A percentile compares a stretch with the other conserved stretches of the same genome.
phyloP scores from a whole-genome alignment of 2,113 vertebrate species.

The Lepus timidus region DNA sequence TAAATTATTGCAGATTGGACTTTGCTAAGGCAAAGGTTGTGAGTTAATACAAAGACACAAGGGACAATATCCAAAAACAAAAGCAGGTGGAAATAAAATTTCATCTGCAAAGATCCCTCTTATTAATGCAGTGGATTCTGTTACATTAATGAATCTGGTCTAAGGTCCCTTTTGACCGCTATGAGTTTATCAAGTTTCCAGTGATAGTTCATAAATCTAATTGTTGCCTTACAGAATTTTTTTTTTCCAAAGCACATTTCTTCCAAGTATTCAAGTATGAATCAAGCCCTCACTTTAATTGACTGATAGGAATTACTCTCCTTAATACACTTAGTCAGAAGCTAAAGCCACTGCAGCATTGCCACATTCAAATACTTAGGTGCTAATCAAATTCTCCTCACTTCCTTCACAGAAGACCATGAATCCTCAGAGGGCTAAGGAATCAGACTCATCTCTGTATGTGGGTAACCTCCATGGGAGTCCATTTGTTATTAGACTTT shows the following conservation, averaged over 20 bases:
- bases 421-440: not conserved
- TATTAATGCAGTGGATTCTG: slow-evolving; percentile 44
- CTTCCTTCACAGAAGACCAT: slow-evolving; percentile 35
- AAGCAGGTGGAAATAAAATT: slow-evolving; percentile 53
- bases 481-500: not conserved
- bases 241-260: slow-evolving; percentile 64
- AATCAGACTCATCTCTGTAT: not conserved
- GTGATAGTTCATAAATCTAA: slow-evolving; percentile 72
- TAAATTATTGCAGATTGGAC: slow-evolving; percentile 30
- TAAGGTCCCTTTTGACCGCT: slow-evolving; percentile 37
- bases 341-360: not conserved
- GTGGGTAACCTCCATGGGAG: not conserved
- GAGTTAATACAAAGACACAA: not conserved
- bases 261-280: slow-evolving; percentile 61
- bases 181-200: slow-evolving; percentile 72
- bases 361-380: not conserved
- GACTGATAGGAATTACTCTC: slow-evolving; percentile 56
- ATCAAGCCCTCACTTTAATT: slow-evolving; percentile 70
- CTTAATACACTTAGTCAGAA: slow-evolving; percentile 68
- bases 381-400: slow-evolving; percentile 43
- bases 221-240: slow-evolving; percentile 33
- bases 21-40: not conserved
- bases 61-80: not conserved
- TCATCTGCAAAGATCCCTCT: slow-evolving; percentile 9
- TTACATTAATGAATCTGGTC: slow-evolving; percentile 60